Base-by-base conservation (phyloP, 2,888 invertebrate genomes). In the Nemoura dubitans region DNA sequence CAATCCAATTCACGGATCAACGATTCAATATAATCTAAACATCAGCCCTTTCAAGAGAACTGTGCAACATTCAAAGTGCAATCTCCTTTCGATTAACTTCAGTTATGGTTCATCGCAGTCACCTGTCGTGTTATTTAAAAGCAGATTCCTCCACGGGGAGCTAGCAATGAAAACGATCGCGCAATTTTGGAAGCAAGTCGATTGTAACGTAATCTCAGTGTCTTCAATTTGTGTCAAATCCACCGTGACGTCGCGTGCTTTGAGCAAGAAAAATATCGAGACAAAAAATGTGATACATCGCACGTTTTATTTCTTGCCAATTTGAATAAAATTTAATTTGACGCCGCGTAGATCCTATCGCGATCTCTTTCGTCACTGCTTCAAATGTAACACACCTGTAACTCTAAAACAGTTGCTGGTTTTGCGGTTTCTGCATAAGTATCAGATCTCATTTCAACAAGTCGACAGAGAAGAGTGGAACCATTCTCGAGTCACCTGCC, bases 401-500 rank as follows among this genome's bases (percentile, higher is more conserved):
- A 59, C 16, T 59, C 59, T 59, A 21, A 59, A 59, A 59, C 59
- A 59, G 59, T 59, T 59, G 59, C 59, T 59, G 59, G 59, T 59
- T 21, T 59, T 59, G 59, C 59, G 59, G 59, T 59, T 21, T 10
- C 59, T 21, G 59, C 59, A 59, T 36, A 59, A 59, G 59, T 59
- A 59, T 59, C 59, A 21, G 59, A 59, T 59, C 59, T 59, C 16
- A 59, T 59, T 59, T 59, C 59, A 59, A 59, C 59, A 10, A 59
- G 59, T 59, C 59, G 21, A 59, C 59, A 7, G 10, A 7, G 59
- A 10, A 78, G 25, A 7, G 7, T 76, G 76, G 76, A 27, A n/a
- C 78, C 78, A 78, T 25, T 27, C 78, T 78, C 78, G 25, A 78
- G 27, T 78, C 78, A 78, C 78, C 78, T 78, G 78, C 78, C 78